Evolutionary conservation across 1,140 invertebrate genomes (phyloP).

Genomic region (Ectropis grisescens): DNA sequence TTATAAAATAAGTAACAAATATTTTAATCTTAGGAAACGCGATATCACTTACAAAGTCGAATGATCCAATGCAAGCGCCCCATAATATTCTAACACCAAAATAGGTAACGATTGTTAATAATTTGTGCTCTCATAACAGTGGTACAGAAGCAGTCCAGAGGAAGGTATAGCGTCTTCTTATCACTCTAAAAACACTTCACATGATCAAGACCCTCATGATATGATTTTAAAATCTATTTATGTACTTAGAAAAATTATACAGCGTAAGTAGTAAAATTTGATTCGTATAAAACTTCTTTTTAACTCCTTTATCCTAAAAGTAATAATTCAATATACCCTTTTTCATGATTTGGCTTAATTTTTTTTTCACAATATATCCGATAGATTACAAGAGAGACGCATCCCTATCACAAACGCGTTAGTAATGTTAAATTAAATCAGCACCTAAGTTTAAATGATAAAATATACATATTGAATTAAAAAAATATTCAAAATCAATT

Average conservation of each 20-base stretch:
- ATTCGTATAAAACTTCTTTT: constrained; percentile 59
- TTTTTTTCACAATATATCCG: constrained; percentile 39
- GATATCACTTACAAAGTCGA: no score
- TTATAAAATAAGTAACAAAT: no score
- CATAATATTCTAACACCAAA: no score
- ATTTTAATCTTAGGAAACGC: no score
- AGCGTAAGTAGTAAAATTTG: constrained; percentile 54
- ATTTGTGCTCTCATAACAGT: constrained; percentile 20
- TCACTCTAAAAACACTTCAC: constrained; percentile 27
- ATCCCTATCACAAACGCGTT: constrained; percentile 51
- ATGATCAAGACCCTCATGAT: constrained; percentile 50
- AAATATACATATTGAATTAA: constrained; percentile 48
- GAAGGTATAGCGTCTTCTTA: constrained; percentile 13
- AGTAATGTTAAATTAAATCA: constrained; percentile 63
- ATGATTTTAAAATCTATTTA: constrained; percentile 58
- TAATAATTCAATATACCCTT: constrained; percentile 60
- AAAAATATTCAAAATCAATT: constrained; percentile 52
- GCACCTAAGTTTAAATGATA: constrained; percentile 63
- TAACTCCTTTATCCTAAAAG: constrained; percentile 54
- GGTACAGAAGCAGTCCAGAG: constrained; percentile 7
- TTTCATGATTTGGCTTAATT: constrained; percentile 59
- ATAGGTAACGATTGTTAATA: constrained; percentile 1
- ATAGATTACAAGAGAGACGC: constrained; percentile 50
- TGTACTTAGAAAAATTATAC: constrained; percentile 60
- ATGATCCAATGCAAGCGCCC: no score